Evolutionary conservation across 2,797 vertebrate genomes (phyloP), one percentile per base, ranked within the genome.

Genomic region (Emys orbicularis): DNA sequence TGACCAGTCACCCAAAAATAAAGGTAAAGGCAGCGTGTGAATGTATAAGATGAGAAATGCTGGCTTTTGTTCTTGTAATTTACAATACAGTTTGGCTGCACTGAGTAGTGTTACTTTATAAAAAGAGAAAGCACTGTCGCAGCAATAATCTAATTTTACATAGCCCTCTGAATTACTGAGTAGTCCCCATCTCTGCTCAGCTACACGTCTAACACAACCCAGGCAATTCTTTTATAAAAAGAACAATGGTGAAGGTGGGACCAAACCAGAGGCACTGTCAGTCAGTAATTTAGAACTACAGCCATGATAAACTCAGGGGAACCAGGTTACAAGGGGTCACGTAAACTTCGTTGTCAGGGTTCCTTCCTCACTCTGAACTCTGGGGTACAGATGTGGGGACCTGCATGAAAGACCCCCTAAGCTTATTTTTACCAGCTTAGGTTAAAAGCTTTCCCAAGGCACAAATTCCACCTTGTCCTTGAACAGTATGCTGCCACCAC

Each of bases 111-210:
- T 82, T 84, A 90, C 83, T 18, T 8, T 27, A 80, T 2, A 74
- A 82, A 82, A 21, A 89, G 65, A 53, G 86, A 95, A 90, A 95
- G 86, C 4, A 12, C 72, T 59, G 25, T 1, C 84, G 76, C 81
- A 89, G 83, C 72, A 90, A 54, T 80, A 80, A 90, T 52, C 72
- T 88, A 82, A 84, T 86, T 89, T 54, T 86, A 50, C 12, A 8
- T 49, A 93, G 59, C 29, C 85, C 87, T 77, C 79, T 90, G 81
- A 59, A 89, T 93, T 84, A 94, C n/a, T 86, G 79, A 92, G 72
- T 53, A 92, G 72, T 53, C 68, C 44, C 74, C 37, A 13, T 72
- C 21, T 84, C 74, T 90, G 86, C 49, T 91, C 34, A 59, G 83
- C 57, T 49, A 93, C 12, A 25, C 6, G 2, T 74, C 25, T 25